Conservation (phyloP, 2,888 invertebrate genomes). For the Drosophila phalerata region DNA sequence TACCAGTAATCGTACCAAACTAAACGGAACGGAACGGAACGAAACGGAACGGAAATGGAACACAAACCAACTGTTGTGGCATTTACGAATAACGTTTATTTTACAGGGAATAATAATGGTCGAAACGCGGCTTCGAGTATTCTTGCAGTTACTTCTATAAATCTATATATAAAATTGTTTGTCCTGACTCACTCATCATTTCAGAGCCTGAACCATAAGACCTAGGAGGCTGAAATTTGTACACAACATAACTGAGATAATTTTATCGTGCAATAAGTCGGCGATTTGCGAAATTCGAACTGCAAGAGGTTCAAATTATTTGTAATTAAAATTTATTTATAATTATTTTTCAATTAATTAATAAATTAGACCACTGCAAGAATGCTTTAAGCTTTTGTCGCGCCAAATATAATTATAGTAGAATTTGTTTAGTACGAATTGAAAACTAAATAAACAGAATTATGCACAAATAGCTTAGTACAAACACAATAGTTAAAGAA, state of each 20-base stretch:
- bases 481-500: slow-evolving; percentile 41
- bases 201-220: no score
- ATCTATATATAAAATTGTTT: no score
- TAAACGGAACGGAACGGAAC: slow-evolving; percentile 31
- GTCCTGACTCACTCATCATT: no score
- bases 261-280: no score
- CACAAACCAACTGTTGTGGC: slow-evolving; percentile 16
- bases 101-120: slow-evolving; percentile 16
- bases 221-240: no score
- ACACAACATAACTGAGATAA: no score
- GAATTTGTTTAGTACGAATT: slow-evolving; percentile 55
- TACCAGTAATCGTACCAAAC: slow-evolving; percentile 35
- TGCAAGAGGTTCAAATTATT: no score
- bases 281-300: no score
- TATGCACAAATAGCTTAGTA: slow-evolving; percentile 57
- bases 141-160: background rate
- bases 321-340: no score
- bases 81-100: slow-evolving; percentile 31
- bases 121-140: background rate
- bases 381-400: slow-evolving; percentile 14
- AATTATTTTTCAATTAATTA: background rate
- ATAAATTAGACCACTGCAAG: background rate
- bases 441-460: slow-evolving; percentile 48
- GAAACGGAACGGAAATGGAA: slow-evolving; percentile 13
- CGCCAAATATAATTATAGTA: slow-evolving; percentile 16